Base-by-base conservation (phyloP, 2,888 invertebrate genomes). In the Drosophila testacea region DNA sequence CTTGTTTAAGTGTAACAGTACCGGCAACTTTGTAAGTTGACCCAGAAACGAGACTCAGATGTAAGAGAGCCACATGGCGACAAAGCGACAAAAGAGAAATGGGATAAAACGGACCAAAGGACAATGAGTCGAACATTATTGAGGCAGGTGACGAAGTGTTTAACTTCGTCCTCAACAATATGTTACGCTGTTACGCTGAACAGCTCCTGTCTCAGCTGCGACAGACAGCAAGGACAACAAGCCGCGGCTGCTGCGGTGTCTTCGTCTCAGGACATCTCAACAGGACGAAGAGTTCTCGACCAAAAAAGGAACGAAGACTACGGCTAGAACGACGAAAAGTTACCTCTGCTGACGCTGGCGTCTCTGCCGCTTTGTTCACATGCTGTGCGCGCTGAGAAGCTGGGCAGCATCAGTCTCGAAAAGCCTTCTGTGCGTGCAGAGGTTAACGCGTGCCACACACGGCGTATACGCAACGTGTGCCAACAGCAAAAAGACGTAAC, bases 91-190 rank as follows among this genome's bases (percentile, higher is more conserved):
- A 69, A 88, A 83, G 89, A 88, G 81, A 60, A 48, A 13, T 10
- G 2, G 5, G 7, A 22, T 9, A 7, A 44, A 39, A 7, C 42
- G 51, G 16, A 36, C 16, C 34, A 59, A 51, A 36, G 60, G 41
- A 50, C 55, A 72, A 59, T 54, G 48, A 57, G 64, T 60, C 22
- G 59, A 51, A 57, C 44, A 51, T 46, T 66, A 61, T 73, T 73
- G 76, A 75, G 64, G 68, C 71, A 79, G 76, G 71, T 72, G 78
- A 73, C 80, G 82, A 84, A 89, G 89, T 82, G 75, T 74, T 88
- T 75, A 72, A 78, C 88, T 85, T 89, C 87, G 88, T 81, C 89
- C 88, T 88, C 88, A 87, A 88, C 86, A 87, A 89, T 87, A 87
- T 88, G 89, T 81, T 82, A 77, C 66, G 66, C 68, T 71, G 68